These are phyloP conservation scores for Ptyas mucosa DNA, from an alignment of 2,113 vertebrate genomes.

Conservation along the genomic window DNA sequence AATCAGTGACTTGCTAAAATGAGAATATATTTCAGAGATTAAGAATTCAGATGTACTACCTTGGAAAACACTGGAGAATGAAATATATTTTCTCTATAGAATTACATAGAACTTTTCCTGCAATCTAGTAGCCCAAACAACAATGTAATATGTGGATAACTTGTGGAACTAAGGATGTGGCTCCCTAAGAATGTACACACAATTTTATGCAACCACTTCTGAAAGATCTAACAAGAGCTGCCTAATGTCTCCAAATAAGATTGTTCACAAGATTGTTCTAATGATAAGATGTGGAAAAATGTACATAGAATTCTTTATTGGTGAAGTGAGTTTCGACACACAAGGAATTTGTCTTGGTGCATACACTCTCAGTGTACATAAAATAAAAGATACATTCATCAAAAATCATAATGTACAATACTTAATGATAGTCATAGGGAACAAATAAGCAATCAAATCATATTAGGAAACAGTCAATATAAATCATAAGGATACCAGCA, in stretches of 20 bases:
- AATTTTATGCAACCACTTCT: not conserved
- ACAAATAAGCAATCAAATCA: too few relatives aligned
- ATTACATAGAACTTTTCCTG: not conserved
- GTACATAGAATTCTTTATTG: not conserved
- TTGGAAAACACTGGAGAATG: not conserved
- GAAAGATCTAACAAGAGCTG: not conserved
- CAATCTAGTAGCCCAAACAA: not conserved
- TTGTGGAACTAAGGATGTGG: not conserved
- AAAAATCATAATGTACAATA: too few relatives aligned
- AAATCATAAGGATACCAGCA: too few relatives aligned
- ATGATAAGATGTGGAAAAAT: not conserved
- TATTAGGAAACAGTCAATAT: too few relatives aligned
- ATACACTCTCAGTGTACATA: too few relatives aligned
- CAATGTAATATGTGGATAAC: not conserved
- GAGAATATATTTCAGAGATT: not conserved
- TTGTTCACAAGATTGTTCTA: not conserved
- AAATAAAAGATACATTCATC: too few relatives aligned
- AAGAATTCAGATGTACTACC: not conserved
- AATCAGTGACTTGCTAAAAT: not conserved
- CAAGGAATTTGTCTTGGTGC: too few relatives aligned
- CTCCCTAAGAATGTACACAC: not conserved
- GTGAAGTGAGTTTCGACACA: too few relatives aligned
- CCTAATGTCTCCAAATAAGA: not conserved
- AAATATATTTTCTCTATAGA: not conserved
- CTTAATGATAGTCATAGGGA: too few relatives aligned